These are phyloP conservation scores for Helleia helle DNA, from an alignment of 2,888 invertebrate species.

Conservation along the genomic window DNA sequence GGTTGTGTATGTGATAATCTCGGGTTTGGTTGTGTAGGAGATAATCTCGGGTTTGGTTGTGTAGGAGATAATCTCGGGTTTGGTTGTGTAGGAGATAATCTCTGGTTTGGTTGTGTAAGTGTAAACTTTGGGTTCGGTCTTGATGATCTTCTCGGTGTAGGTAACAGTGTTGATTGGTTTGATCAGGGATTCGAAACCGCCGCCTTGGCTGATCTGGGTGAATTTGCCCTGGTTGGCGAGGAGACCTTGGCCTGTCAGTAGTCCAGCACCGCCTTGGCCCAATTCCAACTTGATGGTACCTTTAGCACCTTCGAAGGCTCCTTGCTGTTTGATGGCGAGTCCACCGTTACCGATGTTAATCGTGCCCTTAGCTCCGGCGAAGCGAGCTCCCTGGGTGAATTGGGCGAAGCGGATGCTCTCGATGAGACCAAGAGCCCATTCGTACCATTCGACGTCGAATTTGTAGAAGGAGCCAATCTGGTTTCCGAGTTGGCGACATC, in stretches of 20 bases:
- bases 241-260: conserved; percentile 19
- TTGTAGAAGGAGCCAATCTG: conserved; percentile 75
- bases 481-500: conserved; percentile 70
- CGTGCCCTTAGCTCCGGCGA: conserved; percentile 25
- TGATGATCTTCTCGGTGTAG: no score
- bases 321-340: conserved; percentile 11
- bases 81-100: no score
- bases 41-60: no score
- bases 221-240: no score
- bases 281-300: conserved; percentile 18
- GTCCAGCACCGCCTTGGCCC: conserved; percentile 16
- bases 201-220: conserved; percentile 27
- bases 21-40: conserved; percentile 40
- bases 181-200: no score
- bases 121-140: no score
- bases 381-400: conserved; percentile 33
- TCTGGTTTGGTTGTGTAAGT: no score
- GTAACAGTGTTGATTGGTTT: conserved; percentile 12
- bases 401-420: conserved; percentile 52
- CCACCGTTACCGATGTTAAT: conserved; percentile 10
- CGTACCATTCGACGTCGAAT: conserved; percentile 76
- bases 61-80: no score
- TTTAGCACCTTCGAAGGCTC: conserved; percentile 19
- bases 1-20: conserved; percentile 42
- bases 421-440: conserved; percentile 59